Conservation (phyloP, 1,140 invertebrate species). For the Trachymyrmex cornetzi region DNA sequence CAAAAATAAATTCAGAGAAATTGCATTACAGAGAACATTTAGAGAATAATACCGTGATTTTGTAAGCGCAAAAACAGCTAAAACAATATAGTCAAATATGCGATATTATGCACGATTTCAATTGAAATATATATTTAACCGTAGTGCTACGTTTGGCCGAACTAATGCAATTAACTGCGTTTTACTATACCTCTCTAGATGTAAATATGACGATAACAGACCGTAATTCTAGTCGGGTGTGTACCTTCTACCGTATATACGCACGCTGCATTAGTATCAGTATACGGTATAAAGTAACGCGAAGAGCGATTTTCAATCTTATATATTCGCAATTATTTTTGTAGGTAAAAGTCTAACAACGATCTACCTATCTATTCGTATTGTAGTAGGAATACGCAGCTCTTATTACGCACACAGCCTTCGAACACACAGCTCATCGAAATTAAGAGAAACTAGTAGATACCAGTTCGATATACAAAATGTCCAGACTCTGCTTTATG, state of each 20-base stretch:
- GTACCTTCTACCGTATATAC: constrained; percentile 10
- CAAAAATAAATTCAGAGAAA: constrained; percentile 28
- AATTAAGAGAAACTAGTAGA: constrained; percentile 1
- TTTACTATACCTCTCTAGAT: constrained; percentile 21
- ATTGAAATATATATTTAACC: constrained; percentile 24
- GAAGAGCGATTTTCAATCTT: constrained; percentile 2
- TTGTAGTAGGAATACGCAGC: neutral
- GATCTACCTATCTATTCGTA: constrained; percentile 38
- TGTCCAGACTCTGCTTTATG: neutral
- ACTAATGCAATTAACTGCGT: constrained; percentile 19
- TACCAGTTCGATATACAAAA: constrained; percentile 21
- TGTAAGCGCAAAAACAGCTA: constrained; percentile 9
- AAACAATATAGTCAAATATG: neutral
- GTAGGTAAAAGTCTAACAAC: constrained; percentile 52
- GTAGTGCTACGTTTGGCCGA: constrained; percentile 12
- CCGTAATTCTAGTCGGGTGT: constrained; percentile 17
- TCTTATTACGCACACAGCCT: constrained; percentile 32
- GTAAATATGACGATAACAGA: constrained; percentile 34
- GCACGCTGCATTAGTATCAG: constrained; percentile 10
- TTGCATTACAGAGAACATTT: neutral
- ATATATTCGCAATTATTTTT: constrained; percentile 44
- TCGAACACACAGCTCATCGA: constrained; percentile 20
- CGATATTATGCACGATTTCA: neutral
- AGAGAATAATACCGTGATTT: constrained; percentile 17
- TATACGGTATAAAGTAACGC: neutral